phyloP scores from a whole-genome alignment of 1,140 invertebrate species.

The Palaemon carinicauda region DNA sequence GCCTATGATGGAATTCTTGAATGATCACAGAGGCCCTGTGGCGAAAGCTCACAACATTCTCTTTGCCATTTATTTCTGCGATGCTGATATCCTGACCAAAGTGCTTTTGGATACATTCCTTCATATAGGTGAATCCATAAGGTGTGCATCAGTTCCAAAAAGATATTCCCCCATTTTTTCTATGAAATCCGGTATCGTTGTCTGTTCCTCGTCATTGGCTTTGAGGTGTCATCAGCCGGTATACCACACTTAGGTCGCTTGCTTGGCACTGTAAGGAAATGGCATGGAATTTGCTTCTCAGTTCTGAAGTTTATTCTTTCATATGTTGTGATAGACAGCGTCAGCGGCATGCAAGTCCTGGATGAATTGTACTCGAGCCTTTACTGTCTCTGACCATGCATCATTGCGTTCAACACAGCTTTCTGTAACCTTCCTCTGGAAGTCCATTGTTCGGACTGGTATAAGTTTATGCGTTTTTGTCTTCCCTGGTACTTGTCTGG shows the following conservation, averaged over 20 bases:
- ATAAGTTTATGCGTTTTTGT: no score
- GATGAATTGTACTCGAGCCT: neutral
- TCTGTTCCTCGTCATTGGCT: slow-evolving; percentile 9
- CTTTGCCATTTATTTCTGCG: no score
- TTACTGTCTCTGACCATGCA: no score
- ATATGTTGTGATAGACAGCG: slow-evolving; percentile 2
- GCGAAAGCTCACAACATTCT: no score
- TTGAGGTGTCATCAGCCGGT: neutral
- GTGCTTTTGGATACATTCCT: no score
- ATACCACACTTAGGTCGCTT: neutral
- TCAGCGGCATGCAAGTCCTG: neutral
- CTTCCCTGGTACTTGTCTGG: no score
- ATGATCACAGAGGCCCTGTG: neutral
- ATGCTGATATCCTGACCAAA: no score
- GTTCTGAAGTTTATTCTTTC: neutral
- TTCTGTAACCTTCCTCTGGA: no score
- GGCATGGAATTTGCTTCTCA: no score
- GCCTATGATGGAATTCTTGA: neutral
- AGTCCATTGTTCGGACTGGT: no score
- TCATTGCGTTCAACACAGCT: no score
- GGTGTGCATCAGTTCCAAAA: neutral
- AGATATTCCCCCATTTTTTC: neutral
- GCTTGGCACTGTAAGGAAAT: no score
- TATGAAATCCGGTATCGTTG: neutral
- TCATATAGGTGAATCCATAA: neutral